phyloP scores from a whole-genome alignment of 2,113 vertebrate genomes.

The Plecotus auritus region DNA sequence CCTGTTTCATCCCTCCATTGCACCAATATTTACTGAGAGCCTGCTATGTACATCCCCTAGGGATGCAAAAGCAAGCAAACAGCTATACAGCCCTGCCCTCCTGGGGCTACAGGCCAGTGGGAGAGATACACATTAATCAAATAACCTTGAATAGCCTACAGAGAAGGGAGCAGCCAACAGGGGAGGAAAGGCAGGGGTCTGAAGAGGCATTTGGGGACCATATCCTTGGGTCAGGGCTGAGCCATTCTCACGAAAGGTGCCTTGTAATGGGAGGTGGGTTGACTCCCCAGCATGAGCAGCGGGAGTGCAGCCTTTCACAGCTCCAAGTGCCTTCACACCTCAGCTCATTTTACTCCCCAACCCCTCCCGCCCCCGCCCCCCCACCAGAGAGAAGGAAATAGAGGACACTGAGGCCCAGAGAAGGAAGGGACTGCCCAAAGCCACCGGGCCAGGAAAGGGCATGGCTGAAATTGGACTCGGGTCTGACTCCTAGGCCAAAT shows the following conservation, averaged over 20 bases:
- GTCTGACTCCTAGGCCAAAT: neutral
- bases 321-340: neutral
- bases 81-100: neutral
- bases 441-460: neutral
- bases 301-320: neutral
- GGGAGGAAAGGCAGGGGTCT: no score
- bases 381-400: neutral
- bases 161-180: neutral
- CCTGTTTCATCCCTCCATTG: neutral
- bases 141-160: neutral
- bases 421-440: neutral
- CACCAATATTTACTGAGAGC: constrained; percentile 12
- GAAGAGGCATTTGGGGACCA: neutral
- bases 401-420: neutral
- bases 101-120: neutral
- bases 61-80: neutral
- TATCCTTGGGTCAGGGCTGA: neutral
- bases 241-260: neutral
- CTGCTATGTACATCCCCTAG: neutral
- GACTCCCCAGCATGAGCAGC: neutral
- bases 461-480: neutral
- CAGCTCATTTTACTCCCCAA: neutral
- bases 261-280: neutral
- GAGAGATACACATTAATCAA: neutral
- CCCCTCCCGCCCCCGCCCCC: neutral